Evolutionary conservation across 2,797 vertebrate genomes (phyloP), one percentile per base, ranked within the genome.

Genomic region (Molossus molossus): DNA sequence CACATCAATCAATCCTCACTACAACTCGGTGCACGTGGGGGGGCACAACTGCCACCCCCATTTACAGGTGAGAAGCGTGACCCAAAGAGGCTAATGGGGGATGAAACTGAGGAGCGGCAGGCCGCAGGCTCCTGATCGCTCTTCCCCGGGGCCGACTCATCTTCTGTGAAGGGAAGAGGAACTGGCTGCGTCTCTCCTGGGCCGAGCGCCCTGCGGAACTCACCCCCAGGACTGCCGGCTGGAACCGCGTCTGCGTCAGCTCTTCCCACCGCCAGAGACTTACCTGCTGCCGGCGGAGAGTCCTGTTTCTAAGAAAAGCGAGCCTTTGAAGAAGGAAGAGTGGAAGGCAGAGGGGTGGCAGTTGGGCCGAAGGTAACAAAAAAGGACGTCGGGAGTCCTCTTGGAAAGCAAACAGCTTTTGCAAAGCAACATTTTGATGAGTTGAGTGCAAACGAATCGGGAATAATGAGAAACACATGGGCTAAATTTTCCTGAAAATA

Each of bases 401-500:
- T 73, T 96, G 96, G 96, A 96, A 92, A 96, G 94, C 91, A 91
- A 95, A 92, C 81, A 55, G 85, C 76, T 94, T 94, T 95, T 94
- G 87, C 93, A 96, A 96, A 96, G 96, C 89, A 97, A 93, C 96
- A 88, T 97, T 96, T 96, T 97, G 97, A 97, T 98, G 97, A 97
- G 97, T 96, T 97, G 96, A 97, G 97, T 97, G 96, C 97, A 97
- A 97, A 97, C 96, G 96, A 97, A 94, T 97, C 96, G 90, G 93
- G 87, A 90, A 92, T 97, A 96, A 98, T 96, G 94, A 98, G 94
- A 97, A 98, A 95, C 97, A 97, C 91, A 97, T 97, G 97, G 95
- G 73, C 97, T 97, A 97, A 97, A 98, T 97, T 97, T 97, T 96
- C 97, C 97, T 96, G 96, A 97, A 97, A 98, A 98, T 97, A 96